Evolutionary conservation across 2,888 invertebrate genomes (phyloP).

Genomic region (Troilus luridus): DNA sequence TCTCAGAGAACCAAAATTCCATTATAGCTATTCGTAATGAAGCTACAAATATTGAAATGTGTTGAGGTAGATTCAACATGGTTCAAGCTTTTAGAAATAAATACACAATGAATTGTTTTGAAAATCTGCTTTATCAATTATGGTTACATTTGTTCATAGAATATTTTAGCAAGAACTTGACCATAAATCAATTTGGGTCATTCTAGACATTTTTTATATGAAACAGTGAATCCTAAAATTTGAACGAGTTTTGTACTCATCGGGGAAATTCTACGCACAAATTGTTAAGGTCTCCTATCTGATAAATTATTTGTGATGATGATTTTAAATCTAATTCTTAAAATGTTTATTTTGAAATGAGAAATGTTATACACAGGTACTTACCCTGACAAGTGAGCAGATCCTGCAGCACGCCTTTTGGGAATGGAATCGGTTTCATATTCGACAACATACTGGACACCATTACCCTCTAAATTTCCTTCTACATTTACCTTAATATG

Average conservation of each 20-base stretch:
- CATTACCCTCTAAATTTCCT: constrained; percentile 62
- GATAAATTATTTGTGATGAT: not conserved
- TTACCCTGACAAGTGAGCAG: constrained; percentile 60
- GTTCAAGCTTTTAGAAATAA: no score
- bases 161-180: not conserved
- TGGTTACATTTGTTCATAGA: not conserved
- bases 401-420: constrained; percentile 60
- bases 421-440: constrained; percentile 64
- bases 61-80: no score
- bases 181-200: not conserved
- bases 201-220: not conserved
- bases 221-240: not conserved
- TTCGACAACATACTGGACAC: constrained; percentile 61
- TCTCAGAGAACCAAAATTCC: no score
- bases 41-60: no score
- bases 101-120: no score
- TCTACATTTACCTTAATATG: constrained; percentile 69
- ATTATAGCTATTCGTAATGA: no score
- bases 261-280: not conserved
- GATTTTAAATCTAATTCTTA: not conserved
- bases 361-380: not conserved
- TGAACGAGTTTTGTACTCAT: not conserved
- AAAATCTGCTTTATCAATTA: no score
- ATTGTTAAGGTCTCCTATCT: not conserved
- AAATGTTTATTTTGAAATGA: not conserved